Evolutionary conservation across 2,888 invertebrate species (phyloP), one percentile per base, ranked within the genome.

Genomic region (Cheilosia variabilis): DNA sequence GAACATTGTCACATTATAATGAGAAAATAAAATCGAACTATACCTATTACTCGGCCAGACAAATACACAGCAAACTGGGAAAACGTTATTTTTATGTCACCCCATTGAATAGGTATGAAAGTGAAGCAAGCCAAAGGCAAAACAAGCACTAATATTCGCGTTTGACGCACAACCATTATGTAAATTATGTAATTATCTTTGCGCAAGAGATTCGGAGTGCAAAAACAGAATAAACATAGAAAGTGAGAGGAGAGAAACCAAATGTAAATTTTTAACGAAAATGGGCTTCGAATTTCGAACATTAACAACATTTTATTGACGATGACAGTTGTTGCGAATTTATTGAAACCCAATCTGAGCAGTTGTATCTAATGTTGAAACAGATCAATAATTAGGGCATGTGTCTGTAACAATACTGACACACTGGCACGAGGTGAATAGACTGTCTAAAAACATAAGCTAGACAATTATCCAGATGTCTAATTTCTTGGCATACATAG

Each of bases 161-260:
- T 47, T 45, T 63, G 62, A 19, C 31, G 22, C 4, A 31, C 10
- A 10, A 31, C 43, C 27, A 7, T 60, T 24, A 3, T 27, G 27
- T 47, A 31, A 13, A 47, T 62, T 47, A 34, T 47, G 17, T 47
- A 47, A 47, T 62, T 27, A n/a, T 6, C 0, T 34, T 27, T 15
- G 24, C 17, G 22, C 13, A 13, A 24, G 24, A 58, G 1, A 22
- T 45, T 27, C 24, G 9, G 15, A 24, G 13, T 52, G 52, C 13
- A 52, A 22, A 50, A 47, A 19, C 19, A 34, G n/a, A 34, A 63
- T 31, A 24, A 24, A 27, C 71, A 24, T 50, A 60, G 60, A 60
- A 71, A 71, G 71, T 52, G 58, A 71, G 41, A 60, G 37, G 6
- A 41, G 37, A 52, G 6, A 41, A 50, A 52, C 6, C 19, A 27